These are phyloP conservation scores for Orbicella faveolata DNA, from an alignment of 64 coral and sea anemone genomes.

Conservation along the genomic window DNA sequence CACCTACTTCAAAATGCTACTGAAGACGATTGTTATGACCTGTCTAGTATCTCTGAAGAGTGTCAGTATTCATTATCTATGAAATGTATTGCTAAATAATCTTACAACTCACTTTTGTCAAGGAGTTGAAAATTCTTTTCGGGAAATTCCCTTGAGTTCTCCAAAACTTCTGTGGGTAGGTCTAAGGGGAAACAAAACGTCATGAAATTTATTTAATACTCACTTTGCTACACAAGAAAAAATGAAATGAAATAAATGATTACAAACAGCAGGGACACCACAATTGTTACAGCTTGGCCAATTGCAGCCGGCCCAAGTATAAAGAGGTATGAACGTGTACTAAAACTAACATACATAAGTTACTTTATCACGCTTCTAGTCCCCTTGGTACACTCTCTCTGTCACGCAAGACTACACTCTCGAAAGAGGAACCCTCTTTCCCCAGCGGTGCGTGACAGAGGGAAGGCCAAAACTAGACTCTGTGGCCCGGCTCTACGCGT, in stretches of 20 bases:
- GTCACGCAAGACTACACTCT: no score
- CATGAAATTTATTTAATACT: not conserved
- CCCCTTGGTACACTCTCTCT: no score
- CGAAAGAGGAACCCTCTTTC: no score
- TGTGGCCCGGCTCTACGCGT: no score
- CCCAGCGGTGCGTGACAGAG: no score
- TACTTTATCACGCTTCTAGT: no score
- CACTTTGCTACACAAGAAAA: not conserved
- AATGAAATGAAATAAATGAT: constrained; percentile 8
- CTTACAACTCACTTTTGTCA: not conserved
- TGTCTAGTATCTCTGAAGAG: not conserved
- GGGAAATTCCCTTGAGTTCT: constrained; percentile 25
- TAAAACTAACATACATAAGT: no score
- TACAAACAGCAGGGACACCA: not conserved
- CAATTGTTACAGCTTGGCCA: not conserved
- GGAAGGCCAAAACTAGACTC: no score
- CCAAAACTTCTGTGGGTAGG: not conserved
- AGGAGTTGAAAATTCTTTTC: not conserved
- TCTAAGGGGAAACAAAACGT: not conserved
- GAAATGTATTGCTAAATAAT: not conserved
- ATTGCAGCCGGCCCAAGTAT: no score
- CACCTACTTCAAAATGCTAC: constrained; percentile 1
- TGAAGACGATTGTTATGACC: not conserved
- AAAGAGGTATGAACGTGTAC: no score
- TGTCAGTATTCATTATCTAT: not conserved